These are phyloP conservation scores for Patella ulyssiponensis DNA, from an alignment of 2,888 invertebrate species.

Conservation along the genomic window DNA sequence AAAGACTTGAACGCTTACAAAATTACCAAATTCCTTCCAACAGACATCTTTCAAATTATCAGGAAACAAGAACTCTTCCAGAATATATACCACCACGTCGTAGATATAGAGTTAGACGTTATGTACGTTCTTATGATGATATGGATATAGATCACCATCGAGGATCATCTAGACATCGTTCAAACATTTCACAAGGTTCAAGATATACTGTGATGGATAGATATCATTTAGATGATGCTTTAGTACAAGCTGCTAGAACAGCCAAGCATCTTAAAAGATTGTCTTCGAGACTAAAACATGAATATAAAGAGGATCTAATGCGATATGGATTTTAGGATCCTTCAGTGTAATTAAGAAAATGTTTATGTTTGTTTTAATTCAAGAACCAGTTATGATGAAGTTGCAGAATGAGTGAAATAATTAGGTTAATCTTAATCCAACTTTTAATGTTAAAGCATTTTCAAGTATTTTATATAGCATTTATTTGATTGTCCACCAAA, in stretches of 20 bases:
- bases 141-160: constrained; percentile 37
- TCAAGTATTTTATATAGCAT: too few species aligned
- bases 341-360: too few species aligned
- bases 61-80: constrained; percentile 15
- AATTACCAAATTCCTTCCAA: constrained; percentile 55
- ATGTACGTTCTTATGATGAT: constrained; percentile 50
- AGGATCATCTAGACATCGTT: constrained; percentile 43
- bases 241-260: constrained; percentile 54
- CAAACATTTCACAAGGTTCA: constrained; percentile 18
- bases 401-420: too few species aligned
- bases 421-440: too few species aligned
- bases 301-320: constrained; percentile 57
- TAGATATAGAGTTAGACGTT: constrained; percentile 51
- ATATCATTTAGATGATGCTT: constrained; percentile 53
- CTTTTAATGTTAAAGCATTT: too few species aligned
- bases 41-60: constrained; percentile 44
- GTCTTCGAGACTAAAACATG: constrained; percentile 62
- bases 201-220: constrained; percentile 43
- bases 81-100: constrained; percentile 36
- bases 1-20: constrained; percentile 55
- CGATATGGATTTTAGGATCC: constrained; percentile 16
- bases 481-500: too few species aligned
- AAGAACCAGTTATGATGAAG: too few species aligned
- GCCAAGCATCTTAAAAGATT: constrained; percentile 60
- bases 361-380: too few species aligned